Conservation (phyloP, 2,888 invertebrate species). For the Argyra leucocephala region DNA sequence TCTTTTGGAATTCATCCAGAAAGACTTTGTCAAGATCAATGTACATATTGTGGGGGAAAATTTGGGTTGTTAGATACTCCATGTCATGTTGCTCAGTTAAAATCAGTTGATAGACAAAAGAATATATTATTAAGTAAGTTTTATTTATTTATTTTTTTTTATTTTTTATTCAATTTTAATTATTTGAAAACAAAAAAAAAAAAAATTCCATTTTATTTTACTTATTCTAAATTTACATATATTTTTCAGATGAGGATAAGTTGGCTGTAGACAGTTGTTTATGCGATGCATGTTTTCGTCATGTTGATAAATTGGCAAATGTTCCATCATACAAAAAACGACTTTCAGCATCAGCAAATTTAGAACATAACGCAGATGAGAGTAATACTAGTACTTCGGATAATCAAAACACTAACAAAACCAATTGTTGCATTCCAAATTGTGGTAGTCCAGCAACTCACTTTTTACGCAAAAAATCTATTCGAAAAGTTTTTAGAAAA, state of each 20-base stretch:
- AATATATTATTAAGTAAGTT: conserved; percentile 65
- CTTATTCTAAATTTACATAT: background rate
- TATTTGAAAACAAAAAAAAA: too few species aligned
- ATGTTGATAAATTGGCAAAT: conserved; percentile 73
- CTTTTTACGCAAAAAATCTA: conserved; percentile 62
- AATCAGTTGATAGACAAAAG: conserved; percentile 68
- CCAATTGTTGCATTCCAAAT: conserved; percentile 54
- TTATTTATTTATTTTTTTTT: too few species aligned
- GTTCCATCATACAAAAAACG: conserved; percentile 58
- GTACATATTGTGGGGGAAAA: conserved; percentile 78
- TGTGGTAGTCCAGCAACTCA: conserved; percentile 53
- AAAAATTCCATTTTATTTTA: background rate
- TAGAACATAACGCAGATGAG: conserved; percentile 20
- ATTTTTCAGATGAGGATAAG: conserved; percentile 61
- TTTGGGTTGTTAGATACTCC: conserved; percentile 79
- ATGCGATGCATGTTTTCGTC: conserved; percentile 79
- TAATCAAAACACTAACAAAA: conserved; percentile 20
- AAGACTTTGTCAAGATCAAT: conserved; percentile 71
- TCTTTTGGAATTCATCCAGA: conserved; percentile 81
- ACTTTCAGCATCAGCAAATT: conserved; percentile 32
- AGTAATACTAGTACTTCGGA: conserved; percentile 12
- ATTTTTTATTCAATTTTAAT: too few species aligned
- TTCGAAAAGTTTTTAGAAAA: conserved; percentile 58
- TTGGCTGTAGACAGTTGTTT: conserved; percentile 74
- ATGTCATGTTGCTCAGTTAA: conserved; percentile 78